These are phyloP conservation scores for Grammomys surdaster DNA, from an alignment of 2,113 vertebrate genomes.

Conservation along the genomic window DNA sequence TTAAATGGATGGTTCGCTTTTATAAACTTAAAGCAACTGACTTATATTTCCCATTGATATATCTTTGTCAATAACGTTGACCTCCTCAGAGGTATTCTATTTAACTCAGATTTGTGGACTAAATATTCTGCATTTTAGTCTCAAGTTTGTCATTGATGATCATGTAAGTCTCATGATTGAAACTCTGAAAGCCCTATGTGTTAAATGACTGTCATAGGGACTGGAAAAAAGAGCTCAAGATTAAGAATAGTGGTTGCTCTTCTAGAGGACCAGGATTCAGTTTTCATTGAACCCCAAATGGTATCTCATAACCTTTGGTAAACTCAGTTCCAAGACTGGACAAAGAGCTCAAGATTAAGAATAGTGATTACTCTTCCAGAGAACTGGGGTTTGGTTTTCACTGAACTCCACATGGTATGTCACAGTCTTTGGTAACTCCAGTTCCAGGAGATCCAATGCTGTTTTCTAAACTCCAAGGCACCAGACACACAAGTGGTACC, in stretches of 20 bases:
- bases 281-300: background rate
- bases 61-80: conserved; percentile 24
- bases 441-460: background rate
- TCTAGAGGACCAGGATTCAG: background rate
- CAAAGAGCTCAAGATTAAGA: background rate
- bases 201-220: background rate
- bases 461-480: too few species aligned
- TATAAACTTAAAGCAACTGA: conserved; percentile 21
- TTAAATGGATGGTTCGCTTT: conserved; percentile 21
- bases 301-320: background rate
- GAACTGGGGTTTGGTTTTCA: background rate
- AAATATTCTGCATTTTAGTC: background rate
- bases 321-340: background rate
- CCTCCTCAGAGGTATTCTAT: background rate
- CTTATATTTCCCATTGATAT: background rate
- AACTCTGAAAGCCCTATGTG: background rate
- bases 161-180: background rate
- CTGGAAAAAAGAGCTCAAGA: background rate
- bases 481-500: background rate
- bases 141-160: background rate
- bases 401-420: background rate
- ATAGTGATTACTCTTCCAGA: background rate
- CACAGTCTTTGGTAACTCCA: background rate
- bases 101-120: background rate
- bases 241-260: background rate